Evolutionary conservation across 1,140 invertebrate species (phyloP).

Genomic region (Neodiprion pinetum): DNA sequence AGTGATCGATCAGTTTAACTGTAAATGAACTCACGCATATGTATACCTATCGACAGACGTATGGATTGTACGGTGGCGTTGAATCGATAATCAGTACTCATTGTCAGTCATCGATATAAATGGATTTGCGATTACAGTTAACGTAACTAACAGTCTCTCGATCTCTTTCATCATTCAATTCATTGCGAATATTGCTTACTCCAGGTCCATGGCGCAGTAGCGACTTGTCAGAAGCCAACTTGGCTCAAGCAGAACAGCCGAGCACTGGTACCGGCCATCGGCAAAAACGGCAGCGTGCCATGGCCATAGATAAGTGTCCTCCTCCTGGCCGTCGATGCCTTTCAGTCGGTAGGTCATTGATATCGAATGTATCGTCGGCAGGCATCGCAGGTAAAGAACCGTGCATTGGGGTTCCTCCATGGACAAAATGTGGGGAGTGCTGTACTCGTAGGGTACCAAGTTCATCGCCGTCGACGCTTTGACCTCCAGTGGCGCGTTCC

Average conservation of each 20-base stretch:
- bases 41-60: neutral
- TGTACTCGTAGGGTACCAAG: neutral
- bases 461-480: neutral
- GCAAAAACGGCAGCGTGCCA: slow-evolving; percentile 75
- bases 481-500: slow-evolving; percentile 24
- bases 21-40: neutral
- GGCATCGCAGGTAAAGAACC: slow-evolving; percentile 50
- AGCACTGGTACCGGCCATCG: slow-evolving; percentile 71
- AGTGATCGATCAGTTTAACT: neutral
- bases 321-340: slow-evolving; percentile 25
- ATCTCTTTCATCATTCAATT: too few relatives aligned
- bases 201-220: slow-evolving; percentile 62
- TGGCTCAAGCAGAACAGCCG: slow-evolving; percentile 69
- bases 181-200: slow-evolving; percentile 51
- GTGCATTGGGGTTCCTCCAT: slow-evolving; percentile 33
- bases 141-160: too few relatives aligned
- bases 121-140: too few relatives aligned
- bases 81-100: too few relatives aligned
- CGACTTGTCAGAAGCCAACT: slow-evolving; percentile 70
- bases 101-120: too few relatives aligned
- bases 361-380: slow-evolving; percentile 23
- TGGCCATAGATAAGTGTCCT: slow-evolving; percentile 62
- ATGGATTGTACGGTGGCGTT: neutral
- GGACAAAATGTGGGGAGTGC: neutral
- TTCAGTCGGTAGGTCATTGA: slow-evolving; percentile 22